Evolutionary conservation across 2,113 vertebrate species (phyloP).

Genomic region (Gavialis gangeticus): DNA sequence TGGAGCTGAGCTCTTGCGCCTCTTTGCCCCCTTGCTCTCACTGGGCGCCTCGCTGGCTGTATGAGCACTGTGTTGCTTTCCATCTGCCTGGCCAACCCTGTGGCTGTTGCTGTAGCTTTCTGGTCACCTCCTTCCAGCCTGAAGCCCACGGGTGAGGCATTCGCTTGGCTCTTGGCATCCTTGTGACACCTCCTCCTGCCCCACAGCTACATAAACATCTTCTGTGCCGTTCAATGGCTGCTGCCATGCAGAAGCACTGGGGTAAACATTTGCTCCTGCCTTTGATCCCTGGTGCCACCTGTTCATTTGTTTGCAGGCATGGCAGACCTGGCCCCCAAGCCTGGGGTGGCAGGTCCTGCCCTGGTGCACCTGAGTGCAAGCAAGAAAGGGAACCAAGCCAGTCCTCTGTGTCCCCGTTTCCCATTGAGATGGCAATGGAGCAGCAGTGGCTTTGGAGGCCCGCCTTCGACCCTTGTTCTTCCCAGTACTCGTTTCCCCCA

Average conservation of each 20-base stretch:
- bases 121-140: neutral
- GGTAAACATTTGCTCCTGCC: neutral
- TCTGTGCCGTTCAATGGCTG: neutral
- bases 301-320: no score
- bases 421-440: neutral
- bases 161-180: neutral
- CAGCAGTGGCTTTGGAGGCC: no score
- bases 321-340: neutral
- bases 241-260: neutral
- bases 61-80: neutral
- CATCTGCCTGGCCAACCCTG: neutral
- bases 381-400: neutral
- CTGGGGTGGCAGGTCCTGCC: neutral
- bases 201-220: neutral
- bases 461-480: no score
- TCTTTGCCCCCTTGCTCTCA: neutral
- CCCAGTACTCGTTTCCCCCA: no score
- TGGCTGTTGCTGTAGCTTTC: neutral
- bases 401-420: neutral
- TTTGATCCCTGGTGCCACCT: neutral
- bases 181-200: neutral
- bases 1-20: neutral
- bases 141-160: neutral
- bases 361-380: neutral
- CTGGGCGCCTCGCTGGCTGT: neutral